Conservation (phyloP, 2,797 vertebrate genomes). For the Channa striata region DNA sequence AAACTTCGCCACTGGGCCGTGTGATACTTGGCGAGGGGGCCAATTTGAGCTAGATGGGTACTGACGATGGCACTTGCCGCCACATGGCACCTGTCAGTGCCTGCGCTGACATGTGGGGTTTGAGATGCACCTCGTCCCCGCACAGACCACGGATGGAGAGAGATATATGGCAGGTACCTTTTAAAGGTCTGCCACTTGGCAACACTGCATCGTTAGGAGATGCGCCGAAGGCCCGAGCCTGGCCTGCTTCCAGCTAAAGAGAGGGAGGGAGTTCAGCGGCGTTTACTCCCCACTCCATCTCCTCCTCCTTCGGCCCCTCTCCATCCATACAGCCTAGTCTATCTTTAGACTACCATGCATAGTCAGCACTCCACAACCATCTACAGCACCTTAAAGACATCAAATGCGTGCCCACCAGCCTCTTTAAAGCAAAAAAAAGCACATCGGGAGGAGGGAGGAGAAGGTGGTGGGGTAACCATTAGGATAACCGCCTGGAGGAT, state of each 20-base stretch:
- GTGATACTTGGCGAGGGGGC: conserved; percentile 53
- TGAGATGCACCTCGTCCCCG: conserved; percentile 38
- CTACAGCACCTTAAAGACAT: conserved; percentile 76
- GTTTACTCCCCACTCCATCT: not conserved
- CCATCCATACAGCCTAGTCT: conserved; percentile 55
- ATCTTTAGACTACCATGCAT: conserved; percentile 77
- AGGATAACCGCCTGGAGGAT: conserved; percentile 52
- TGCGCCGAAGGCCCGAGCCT: conserved; percentile 71
- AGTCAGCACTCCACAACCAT: conserved; percentile 80
- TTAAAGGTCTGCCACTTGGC: conserved; percentile 74
- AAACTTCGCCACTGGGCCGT: conserved; percentile 37
- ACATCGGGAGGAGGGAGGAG: conserved; percentile 48
- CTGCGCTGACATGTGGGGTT: conserved; percentile 59
- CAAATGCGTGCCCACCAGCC: conserved; percentile 74
- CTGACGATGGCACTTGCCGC: conserved; percentile 59
- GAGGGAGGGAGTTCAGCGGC: conserved; percentile 30
- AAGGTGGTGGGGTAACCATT: conserved; percentile 45
- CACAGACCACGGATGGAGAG: conserved; percentile 16
- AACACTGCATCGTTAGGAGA: conserved; percentile 74
- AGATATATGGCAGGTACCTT: conserved; percentile 70
- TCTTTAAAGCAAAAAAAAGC: conserved; percentile 27
- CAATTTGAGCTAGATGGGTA: conserved; percentile 67
- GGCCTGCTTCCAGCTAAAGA: conserved; percentile 67
- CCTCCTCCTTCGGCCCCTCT: not conserved
- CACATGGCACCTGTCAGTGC: conserved; percentile 74